A percentile compares a stretch with the other conserved stretches of the same genome.
Conservation (phyloP, 2,113 vertebrate species). For the Pangasianodon hypophthalmus region DNA sequence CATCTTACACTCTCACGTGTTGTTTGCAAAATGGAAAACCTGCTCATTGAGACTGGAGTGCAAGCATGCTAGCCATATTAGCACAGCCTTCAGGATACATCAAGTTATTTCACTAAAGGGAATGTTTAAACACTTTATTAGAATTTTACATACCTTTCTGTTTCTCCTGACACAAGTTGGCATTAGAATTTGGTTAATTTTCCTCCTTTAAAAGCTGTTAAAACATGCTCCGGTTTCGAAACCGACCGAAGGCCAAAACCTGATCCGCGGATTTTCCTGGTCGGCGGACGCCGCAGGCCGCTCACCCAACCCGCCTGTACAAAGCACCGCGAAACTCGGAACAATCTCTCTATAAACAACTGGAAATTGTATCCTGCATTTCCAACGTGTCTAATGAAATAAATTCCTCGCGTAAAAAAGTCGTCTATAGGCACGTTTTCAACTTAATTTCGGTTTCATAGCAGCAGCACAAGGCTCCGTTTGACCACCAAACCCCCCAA, state of each 20-base stretch:
- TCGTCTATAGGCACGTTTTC: background rate
- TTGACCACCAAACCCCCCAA: slow-evolving; percentile 47
- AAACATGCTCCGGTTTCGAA: background rate
- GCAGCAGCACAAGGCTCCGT: slow-evolving; percentile 38
- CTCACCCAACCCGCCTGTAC: background rate
- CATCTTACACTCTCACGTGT: background rate
- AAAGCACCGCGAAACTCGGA: background rate
- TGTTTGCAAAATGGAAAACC: background rate
- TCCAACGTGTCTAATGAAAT: background rate
- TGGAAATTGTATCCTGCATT: background rate
- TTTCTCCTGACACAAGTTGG: background rate
- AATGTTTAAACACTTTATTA: background rate
- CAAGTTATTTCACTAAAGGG: background rate
- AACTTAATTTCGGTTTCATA: slow-evolving; percentile 27
- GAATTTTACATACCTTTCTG: background rate
- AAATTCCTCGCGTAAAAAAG: background rate
- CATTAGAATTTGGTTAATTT: background rate
- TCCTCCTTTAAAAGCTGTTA: background rate
- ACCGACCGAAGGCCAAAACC: slow-evolving; percentile 4
- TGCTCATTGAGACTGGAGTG: background rate
- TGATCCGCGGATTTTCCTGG: slow-evolving; percentile 41
- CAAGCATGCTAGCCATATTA: slow-evolving; percentile 31
- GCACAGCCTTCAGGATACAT: background rate
- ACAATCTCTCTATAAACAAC: background rate
- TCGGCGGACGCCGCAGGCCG: slow-evolving; percentile 39